Evolutionary conservation across 2,888 invertebrate species (phyloP), one percentile per base, ranked within the genome.

Genomic region (Rhopalosiphum nymphaeae): DNA sequence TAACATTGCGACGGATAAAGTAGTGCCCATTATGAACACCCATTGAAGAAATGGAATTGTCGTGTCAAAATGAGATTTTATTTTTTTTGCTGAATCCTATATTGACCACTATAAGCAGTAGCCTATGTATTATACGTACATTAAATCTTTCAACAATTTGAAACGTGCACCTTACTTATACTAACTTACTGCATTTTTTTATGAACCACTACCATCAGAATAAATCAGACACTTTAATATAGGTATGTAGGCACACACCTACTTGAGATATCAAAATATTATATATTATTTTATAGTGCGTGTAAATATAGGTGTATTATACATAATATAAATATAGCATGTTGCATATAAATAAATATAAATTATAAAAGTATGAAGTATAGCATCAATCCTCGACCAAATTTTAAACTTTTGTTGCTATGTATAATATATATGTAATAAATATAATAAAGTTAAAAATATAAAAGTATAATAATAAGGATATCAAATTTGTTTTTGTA

Each of bases 1-100:
- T 42, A 49, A 85, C 93, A 94, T 86, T 90, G 49, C 49, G 29
- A 42, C 90, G 89, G 49, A 94, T 94, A 94, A 94, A 94, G 90
- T 26, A 46, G 57, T 86, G 93, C 90, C 90, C 53, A 94, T 94
- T 94, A 94, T 89, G 90, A 85, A 49, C 85, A 61, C 85, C 93
- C 93, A 90, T 94, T 36, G 61, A 90, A 61, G 90, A 94, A 94
- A 94, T 94, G 93, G 93, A 86, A 90, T 94, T 94, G 93, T 94
- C 93, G 93, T 94, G 93, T 94, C 90, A 42, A 90, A 94, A 94
- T 90, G 90, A 94, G 93, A 90, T 94, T 94, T 94, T 29, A 90
- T 90, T 90, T 94, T 86, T 86, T 42, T 36, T 42, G 89, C 89
- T 78, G 93, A 90, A 94, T 90, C 86, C 61, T 36, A 94, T 94